Base-by-base conservation (phyloP, 2,888 invertebrate species). In the Melipona bicolor region DNA sequence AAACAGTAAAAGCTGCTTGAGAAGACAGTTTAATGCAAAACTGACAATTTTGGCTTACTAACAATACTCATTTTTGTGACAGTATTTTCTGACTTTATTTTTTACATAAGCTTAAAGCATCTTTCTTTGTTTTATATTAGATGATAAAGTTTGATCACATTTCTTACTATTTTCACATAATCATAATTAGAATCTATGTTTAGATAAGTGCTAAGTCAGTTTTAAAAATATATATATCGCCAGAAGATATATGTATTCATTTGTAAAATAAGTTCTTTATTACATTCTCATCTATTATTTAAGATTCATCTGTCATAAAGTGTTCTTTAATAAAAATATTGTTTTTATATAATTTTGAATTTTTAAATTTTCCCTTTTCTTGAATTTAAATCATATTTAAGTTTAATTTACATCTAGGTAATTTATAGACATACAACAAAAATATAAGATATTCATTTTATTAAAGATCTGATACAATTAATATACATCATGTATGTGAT, bases 1-100 rank as follows among this genome's bases (percentile, higher is more conserved):
- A 89, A 27, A 88, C 84, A 67, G 88, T 91, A 11, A 91, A 91
- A 76, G 89, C 90, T 52, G 90, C 89, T 54, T 91, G 87, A 89
- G 62, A 67, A 71, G 24, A 72, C 13, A 36, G 4, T 9, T 36
- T 64, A 15, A 15, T 27, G 2, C 68, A 24, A 27, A 43, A 52
- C 43, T 49, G 15, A 52, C 27, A 27, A 27, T 27, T 27, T 27
- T 70, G 21, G 17, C 5, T 19, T 64, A 50, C 21, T 32, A n/a
- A 21, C 27, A 54, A 24, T 13, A 19, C 56, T 27, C 43, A 32
- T n/a, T 62, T 59, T 9, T 32, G n/a, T 43, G 19, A 67, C 21
- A 68, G 50, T 71, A 75, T 75, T 74, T 27, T 74, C 0, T 50
- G 24, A 74, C 56, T 65, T 78, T 19, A 64, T 62, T 3, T 3